phyloP scores from a whole-genome alignment of 2,888 invertebrate genomes.

The Agrochola lota region DNA sequence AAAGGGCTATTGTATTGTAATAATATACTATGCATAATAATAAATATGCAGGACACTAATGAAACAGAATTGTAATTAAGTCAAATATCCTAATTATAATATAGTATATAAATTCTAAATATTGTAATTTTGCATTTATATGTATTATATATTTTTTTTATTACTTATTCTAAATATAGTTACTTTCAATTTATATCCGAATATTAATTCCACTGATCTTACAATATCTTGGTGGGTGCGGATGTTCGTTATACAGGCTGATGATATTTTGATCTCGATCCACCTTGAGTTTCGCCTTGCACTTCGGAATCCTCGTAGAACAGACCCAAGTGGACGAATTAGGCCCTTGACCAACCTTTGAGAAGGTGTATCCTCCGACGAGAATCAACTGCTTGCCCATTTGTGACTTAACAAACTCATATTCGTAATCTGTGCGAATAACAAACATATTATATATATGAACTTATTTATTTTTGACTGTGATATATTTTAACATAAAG shows the following conservation, averaged over 20 bases:
- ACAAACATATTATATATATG: neutral
- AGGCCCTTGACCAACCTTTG: constrained; percentile 12
- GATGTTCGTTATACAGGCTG: neutral
- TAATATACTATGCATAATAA: neutral
- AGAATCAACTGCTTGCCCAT: constrained; percentile 67
- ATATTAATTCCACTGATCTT: neutral
- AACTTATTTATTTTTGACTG: neutral
- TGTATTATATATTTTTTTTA: too few species aligned
- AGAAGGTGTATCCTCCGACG: constrained; percentile 71
- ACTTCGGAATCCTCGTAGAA: constrained; percentile 58
- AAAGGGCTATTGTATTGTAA: neutral
- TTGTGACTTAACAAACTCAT: constrained; percentile 55
- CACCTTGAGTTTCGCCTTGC: constrained; percentile 58
- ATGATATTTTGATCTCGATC: neutral
- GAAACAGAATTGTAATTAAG: neutral
- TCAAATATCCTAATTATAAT: neutral
- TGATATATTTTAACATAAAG: too few species aligned
- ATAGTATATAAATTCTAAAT: neutral
- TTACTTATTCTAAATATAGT: too few species aligned
- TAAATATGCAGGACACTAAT: neutral
- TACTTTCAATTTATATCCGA: neutral
- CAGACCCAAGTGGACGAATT: constrained; percentile 67
- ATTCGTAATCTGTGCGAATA: constrained; percentile 34
- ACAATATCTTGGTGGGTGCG: neutral
- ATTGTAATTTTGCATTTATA: neutral